phyloP scores from a whole-genome alignment of 2,888 invertebrate genomes.

The Perithous albicinctus region DNA sequence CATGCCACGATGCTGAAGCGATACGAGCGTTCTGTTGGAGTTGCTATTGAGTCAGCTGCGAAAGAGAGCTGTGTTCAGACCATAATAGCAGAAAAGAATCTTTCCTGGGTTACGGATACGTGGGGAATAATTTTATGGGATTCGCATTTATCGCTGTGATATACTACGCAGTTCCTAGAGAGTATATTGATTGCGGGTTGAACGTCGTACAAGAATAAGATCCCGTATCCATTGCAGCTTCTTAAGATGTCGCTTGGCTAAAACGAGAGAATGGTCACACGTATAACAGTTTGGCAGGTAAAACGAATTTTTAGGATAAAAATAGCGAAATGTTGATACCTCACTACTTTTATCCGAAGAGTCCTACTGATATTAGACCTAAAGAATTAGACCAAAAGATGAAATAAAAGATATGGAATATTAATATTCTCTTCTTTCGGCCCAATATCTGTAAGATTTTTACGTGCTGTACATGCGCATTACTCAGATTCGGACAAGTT shows the following conservation, averaged over 20 bases:
- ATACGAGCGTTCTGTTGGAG: slow-evolving; percentile 10
- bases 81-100: slow-evolving; percentile 9
- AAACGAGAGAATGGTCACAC: slow-evolving; percentile 21
- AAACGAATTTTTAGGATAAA: not conserved
- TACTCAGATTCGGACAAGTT: no score
- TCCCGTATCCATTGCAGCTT: slow-evolving; percentile 17
- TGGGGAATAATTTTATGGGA: not conserved
- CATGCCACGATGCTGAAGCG: slow-evolving; percentile 7
- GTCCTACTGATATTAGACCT: no score
- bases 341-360: no score
- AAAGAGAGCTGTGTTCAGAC: slow-evolving; percentile 9
- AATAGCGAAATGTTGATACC: no score
- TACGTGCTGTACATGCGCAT: no score
- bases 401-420: no score
- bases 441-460: no score
- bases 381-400: no score
- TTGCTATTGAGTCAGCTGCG: slow-evolving; percentile 8
- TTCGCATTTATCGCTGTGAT: not conserved
- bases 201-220: not conserved
- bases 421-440: no score
- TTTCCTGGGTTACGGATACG: not conserved
- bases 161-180: not conserved
- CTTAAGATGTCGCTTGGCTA: slow-evolving; percentile 19
- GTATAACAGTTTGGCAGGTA: slow-evolving; percentile 26
- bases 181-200: slow-evolving; percentile 1